Evolutionary conservation across 2,797 vertebrate genomes (phyloP).

Genomic region (Arctocebus calabarensis): DNA sequence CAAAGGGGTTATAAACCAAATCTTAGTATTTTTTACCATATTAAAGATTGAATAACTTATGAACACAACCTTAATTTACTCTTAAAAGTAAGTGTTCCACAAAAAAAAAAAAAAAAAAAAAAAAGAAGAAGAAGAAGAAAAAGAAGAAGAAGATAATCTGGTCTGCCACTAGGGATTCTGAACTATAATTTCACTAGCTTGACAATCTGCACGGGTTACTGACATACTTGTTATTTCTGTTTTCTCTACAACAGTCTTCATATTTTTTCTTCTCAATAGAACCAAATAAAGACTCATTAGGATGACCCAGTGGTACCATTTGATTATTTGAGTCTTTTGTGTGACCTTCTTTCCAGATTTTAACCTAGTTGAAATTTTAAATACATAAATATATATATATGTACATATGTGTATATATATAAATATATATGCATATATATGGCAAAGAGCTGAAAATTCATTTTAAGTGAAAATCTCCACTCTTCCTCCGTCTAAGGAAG

Average conservation of each 20-base stretch:
- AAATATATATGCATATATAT: neutral
- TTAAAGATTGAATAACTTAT: neutral
- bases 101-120: neutral
- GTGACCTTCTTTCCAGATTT: constrained; percentile 26
- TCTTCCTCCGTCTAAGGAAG: neutral
- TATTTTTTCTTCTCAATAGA: neutral
- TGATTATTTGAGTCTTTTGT: constrained; percentile 46
- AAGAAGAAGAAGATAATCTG: neutral
- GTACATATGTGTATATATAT: no score
- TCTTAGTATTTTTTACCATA: neutral
- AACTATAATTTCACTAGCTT: constrained; percentile 2
- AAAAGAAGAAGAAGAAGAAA: no score
- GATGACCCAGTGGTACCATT: neutral
- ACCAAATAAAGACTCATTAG: neutral
- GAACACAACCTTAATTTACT: constrained; percentile 17
- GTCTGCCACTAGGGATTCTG: neutral
- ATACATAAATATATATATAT: neutral
- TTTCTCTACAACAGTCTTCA: neutral
- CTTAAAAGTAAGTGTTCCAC: neutral
- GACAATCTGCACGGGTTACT: neutral
- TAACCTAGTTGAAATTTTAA: neutral
- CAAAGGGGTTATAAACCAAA: neutral
- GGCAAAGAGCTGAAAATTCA: constrained; percentile 30
- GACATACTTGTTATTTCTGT: neutral
- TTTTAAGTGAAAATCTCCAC: constrained; percentile 13